A percentile compares a stretch with the other conserved stretches of the same genome.
These are phyloP conservation scores for Tachuris rubrigastra DNA, from an alignment of 2,113 vertebrate genomes.

Conservation along the genomic window DNA sequence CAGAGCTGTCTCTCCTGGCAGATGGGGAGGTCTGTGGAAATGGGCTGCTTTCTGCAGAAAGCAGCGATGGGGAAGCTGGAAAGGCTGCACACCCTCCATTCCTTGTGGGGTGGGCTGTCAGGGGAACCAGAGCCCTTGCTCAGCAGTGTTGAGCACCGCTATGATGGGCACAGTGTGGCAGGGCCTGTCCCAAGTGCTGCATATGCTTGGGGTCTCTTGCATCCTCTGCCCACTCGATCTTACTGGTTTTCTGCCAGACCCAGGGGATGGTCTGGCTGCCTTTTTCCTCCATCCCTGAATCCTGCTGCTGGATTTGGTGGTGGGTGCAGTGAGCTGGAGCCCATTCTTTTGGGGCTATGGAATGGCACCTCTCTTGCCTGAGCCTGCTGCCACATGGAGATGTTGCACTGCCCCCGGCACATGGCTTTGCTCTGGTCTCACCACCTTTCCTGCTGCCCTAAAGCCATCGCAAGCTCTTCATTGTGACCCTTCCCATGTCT, in stretches of 20 bases:
- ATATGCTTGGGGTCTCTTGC: neutral
- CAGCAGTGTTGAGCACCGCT: neutral
- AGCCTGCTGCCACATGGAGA: rapidly evolving
- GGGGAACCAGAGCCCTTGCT: neutral
- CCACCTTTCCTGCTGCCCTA: neutral
- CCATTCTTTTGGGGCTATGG: neutral
- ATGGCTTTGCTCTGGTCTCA: neutral
- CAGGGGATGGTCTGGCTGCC: neutral
- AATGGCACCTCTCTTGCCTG: neutral
- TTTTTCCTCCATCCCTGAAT: neutral
- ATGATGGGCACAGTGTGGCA: neutral
- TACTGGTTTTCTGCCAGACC: neutral
- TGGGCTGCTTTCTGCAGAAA: neutral
- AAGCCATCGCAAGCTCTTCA: neutral
- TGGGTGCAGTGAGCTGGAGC: neutral
- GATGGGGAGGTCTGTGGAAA: neutral
- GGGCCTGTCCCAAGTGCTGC: neutral
- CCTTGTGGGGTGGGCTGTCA: rapidly evolving
- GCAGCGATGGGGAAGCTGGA: neutral
- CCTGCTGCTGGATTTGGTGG: neutral
- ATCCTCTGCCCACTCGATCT: neutral
- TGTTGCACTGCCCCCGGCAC: neutral
- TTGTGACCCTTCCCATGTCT: neutral
- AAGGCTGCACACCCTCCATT: neutral
- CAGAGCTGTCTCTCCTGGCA: neutral